Evolutionary conservation across 1,140 invertebrate species (phyloP).

Genomic region (Nebria ingens): DNA sequence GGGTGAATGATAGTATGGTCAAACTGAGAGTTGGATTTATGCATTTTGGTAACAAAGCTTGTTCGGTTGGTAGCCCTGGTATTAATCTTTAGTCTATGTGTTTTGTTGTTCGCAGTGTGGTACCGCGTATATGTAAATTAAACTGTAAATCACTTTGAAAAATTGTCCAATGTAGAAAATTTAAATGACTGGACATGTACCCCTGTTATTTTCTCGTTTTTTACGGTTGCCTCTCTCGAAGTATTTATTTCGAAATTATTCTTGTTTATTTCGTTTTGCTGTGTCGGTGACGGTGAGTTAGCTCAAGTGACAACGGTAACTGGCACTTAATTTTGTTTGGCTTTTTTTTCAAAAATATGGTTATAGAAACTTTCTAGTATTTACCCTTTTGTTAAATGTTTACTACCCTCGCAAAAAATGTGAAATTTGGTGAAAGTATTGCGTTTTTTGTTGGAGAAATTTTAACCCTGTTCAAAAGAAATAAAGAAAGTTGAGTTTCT

Average conservation of each 20-base stretch:
- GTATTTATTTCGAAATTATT: not conserved
- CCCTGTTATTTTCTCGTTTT: not conserved
- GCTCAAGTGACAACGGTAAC: not conserved
- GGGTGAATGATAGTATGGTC: constrained; percentile 18
- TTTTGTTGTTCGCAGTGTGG: constrained; percentile 12
- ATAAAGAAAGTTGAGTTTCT: too few species aligned
- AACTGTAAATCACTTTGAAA: not conserved
- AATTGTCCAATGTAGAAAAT: not conserved
- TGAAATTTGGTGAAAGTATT: not conserved
- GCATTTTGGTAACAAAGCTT: constrained; percentile 13
- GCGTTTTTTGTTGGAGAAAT: too few species aligned
- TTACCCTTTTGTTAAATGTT: not conserved
- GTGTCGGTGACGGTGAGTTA: not conserved
- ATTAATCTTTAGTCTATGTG: constrained; percentile 14
- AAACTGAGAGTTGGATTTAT: constrained; percentile 18
- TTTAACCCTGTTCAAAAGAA: not conserved
- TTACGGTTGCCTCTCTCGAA: not conserved
- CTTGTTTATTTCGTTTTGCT: not conserved
- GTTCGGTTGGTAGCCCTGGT: constrained; percentile 16
- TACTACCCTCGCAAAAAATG: constrained; percentile 1
- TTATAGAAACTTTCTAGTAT: not conserved
- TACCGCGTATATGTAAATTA: constrained; percentile 4
- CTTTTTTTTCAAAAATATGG: not conserved
- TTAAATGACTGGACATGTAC: not conserved
- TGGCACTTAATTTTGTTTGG: not conserved